Conservation (phyloP, 2,113 vertebrate genomes). For the Xiphophorus hellerii region DNA sequence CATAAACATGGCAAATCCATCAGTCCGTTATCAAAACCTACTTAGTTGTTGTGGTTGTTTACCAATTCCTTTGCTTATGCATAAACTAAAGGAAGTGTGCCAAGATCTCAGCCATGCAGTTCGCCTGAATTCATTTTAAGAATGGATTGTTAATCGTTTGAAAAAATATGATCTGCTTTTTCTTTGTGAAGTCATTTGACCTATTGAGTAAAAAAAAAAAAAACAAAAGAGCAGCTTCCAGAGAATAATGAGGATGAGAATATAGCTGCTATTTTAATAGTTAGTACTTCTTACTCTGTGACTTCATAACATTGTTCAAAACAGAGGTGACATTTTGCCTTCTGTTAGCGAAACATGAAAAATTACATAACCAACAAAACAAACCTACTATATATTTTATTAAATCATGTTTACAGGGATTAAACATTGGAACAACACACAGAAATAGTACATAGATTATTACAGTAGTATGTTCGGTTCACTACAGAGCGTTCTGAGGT, state of each 20-base stretch:
- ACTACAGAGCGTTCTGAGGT: background rate
- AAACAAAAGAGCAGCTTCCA: background rate
- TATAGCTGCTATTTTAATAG: background rate
- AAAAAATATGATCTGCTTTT: background rate
- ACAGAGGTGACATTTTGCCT: background rate
- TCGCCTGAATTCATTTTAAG: background rate
- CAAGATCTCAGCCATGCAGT: too few relatives aligned
- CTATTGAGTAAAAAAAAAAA: background rate
- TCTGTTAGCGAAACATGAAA: background rate
- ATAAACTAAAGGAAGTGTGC: too few relatives aligned
- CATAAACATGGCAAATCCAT: too few relatives aligned
- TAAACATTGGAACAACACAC: background rate
- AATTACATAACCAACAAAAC: background rate
- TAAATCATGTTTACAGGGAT: background rate
- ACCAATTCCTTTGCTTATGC: too few relatives aligned
- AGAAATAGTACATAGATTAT: background rate
- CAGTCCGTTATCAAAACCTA: too few relatives aligned
- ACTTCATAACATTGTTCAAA: background rate
- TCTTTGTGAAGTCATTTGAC: background rate
- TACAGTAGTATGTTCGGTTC: background rate
- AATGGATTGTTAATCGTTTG: background rate
- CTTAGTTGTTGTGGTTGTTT: too few relatives aligned
- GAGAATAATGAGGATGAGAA: background rate
- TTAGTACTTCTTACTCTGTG: background rate
- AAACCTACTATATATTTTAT: background rate